Percentiles rank a stretch among this genome's conserved stretches.
These are phyloP conservation scores for Cinclus mexicanus DNA, from an alignment of 2,113 vertebrate species.

Conservation along the genomic window DNA sequence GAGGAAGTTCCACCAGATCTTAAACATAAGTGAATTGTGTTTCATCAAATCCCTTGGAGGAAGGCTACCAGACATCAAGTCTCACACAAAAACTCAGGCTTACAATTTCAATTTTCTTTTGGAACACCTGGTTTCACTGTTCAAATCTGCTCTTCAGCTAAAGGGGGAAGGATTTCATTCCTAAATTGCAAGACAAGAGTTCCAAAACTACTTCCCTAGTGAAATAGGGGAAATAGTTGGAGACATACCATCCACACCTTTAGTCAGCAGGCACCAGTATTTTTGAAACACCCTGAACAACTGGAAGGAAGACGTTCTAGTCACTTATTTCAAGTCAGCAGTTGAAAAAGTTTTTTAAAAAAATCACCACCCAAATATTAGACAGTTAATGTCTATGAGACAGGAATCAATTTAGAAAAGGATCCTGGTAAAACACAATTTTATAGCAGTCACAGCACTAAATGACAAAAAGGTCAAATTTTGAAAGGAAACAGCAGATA, in stretches of 20 bases:
- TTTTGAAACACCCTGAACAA: background rate
- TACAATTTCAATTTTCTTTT: background rate
- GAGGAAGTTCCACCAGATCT: background rate
- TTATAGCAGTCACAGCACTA: slow-evolving; percentile 33
- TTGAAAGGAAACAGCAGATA: slow-evolving; percentile 78
- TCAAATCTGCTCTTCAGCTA: background rate
- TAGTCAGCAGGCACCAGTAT: background rate
- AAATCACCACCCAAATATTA: background rate
- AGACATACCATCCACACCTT: background rate
- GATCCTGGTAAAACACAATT: slow-evolving; percentile 13
- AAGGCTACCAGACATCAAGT: background rate
- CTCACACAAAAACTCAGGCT: background rate
- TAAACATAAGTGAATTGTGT: background rate
- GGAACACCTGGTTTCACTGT: background rate
- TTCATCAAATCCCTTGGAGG: background rate
- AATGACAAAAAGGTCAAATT: slow-evolving; percentile 65
- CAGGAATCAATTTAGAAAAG: slow-evolving; percentile 17
- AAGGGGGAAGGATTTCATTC: background rate
- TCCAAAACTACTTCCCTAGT: background rate
- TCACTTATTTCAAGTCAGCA: background rate
- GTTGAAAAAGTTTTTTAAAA: background rate
- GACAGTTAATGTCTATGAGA: background rate
- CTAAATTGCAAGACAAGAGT: background rate
- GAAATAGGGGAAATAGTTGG: background rate
- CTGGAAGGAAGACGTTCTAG: background rate